Conservation (phyloP, 1,140 invertebrate species). For the Caenorhabditis briggsae region DNA sequence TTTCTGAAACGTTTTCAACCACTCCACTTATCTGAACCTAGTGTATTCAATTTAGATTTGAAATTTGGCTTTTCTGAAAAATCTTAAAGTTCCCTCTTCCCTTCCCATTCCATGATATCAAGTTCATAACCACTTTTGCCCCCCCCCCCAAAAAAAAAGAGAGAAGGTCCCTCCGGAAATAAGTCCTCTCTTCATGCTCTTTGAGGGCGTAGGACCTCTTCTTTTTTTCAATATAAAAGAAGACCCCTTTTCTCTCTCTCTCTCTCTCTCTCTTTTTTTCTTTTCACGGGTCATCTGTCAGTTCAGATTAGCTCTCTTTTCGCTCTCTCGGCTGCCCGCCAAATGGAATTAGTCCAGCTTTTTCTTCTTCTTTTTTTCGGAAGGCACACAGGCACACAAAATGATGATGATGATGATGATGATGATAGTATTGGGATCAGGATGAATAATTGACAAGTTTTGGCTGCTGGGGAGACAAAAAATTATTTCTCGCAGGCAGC, state of each 20-base stretch:
- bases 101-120: no score
- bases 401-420: slow-evolving; percentile 23
- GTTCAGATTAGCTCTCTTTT: slow-evolving; percentile 43
- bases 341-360: slow-evolving; percentile 40
- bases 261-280: not conserved
- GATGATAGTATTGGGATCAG: not conserved
- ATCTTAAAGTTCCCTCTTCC: no score
- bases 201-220: not conserved
- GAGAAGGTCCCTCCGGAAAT: no score
- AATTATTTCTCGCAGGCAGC: not conserved
- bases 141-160: no score
- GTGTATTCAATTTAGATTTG: no score
- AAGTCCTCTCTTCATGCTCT: no score
- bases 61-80: no score
- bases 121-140: no score
- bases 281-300: slow-evolving; percentile 49
- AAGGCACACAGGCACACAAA: not conserved
- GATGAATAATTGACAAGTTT: slow-evolving; percentile 31
- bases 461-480: not conserved
- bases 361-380: slow-evolving; percentile 5
- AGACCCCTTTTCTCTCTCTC: not conserved
- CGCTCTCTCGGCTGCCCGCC: not conserved
- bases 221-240: slow-evolving; percentile 31
- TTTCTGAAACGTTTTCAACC: no score
- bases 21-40: no score